Percentiles rank a stretch among this genome's conserved stretches.
phyloP scores from a whole-genome alignment of 2,888 invertebrate species.

The Bellardia bayeri region DNA sequence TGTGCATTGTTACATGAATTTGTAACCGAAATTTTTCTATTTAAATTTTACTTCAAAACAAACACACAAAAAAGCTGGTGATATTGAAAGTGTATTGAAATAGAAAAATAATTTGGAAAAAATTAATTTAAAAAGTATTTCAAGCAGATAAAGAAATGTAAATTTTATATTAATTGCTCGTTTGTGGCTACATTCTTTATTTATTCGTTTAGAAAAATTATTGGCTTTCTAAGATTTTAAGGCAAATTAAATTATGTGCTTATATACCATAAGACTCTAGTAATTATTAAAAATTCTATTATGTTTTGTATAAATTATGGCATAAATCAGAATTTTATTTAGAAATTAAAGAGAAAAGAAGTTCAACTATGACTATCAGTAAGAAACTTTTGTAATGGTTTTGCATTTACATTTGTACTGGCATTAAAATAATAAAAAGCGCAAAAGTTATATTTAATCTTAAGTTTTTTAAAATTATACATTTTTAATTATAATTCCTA shows the following conservation, averaged over 20 bases:
- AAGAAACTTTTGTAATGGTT: no score
- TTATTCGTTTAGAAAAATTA: neutral
- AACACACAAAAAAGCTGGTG: neutral
- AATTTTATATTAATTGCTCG: slow-evolving; percentile 43
- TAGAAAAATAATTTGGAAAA: slow-evolving; percentile 12
- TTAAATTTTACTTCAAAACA: neutral
- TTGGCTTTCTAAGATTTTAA: neutral
- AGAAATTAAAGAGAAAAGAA: neutral
- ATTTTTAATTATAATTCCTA: no score
- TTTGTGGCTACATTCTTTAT: neutral
- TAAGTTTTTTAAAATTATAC: no score
- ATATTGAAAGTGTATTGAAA: slow-evolving; percentile 3
- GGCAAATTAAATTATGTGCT: neutral
- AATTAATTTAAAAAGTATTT: slow-evolving; percentile 16
- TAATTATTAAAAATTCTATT: slow-evolving; percentile 3
- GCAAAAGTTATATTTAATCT: no score
- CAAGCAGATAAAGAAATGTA: slow-evolving; percentile 24
- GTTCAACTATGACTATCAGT: neutral
- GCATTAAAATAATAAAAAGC: no score
- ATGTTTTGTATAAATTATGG: neutral
- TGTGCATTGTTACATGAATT: slow-evolving; percentile 12
- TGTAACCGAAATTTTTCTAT: neutral
- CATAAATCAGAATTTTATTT: neutral
- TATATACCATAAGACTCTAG: neutral
- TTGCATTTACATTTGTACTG: no score